Conservation (phyloP, 2,797 vertebrate genomes). For the Lateolabrax maculatus region DNA sequence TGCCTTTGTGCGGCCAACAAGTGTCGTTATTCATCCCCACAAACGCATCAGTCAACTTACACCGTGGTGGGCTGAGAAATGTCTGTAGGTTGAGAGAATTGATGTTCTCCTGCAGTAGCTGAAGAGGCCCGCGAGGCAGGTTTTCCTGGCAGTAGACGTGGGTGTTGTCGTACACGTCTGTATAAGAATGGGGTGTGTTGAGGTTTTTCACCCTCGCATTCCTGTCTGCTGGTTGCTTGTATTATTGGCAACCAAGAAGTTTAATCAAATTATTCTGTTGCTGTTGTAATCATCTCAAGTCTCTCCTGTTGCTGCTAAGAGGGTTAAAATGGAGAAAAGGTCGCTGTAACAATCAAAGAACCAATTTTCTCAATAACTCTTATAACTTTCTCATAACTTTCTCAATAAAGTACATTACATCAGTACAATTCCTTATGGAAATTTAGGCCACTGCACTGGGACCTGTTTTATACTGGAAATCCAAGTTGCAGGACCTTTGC, state of each 20-base stretch:
- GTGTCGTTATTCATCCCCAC: constrained; percentile 62
- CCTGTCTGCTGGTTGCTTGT: not conserved
- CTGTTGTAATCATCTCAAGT: constrained; percentile 14
- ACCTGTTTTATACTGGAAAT: not conserved
- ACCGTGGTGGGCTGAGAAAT: constrained; percentile 19
- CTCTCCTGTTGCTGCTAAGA: not conserved
- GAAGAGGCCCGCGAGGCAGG: constrained; percentile 23
- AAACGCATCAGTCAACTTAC: constrained; percentile 53
- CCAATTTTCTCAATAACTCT: not conserved
- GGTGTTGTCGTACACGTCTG: constrained; percentile 24
- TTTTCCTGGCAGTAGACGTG: not conserved
- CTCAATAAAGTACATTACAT: constrained; percentile 12
- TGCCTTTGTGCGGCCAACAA: constrained; percentile 69
- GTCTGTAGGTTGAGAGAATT: constrained; percentile 15
- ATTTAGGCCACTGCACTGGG: not conserved
- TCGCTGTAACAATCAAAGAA: not conserved
- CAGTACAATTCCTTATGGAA: not conserved
- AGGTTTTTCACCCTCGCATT: constrained; percentile 17
- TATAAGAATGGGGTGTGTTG: constrained; percentile 22
- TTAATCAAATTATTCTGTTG: constrained; percentile 18
- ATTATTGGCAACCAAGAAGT: not conserved
- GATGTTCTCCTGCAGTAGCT: constrained; percentile 10
- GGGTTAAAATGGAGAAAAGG: constrained; percentile 9
- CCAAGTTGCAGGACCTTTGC: not conserved
- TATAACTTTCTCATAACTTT: constrained; percentile 12